These are phyloP conservation scores for human (Homo sapiens) DNA, from an alignment of 2,113 vertebrate species.

Conservation along the genomic window DNA sequence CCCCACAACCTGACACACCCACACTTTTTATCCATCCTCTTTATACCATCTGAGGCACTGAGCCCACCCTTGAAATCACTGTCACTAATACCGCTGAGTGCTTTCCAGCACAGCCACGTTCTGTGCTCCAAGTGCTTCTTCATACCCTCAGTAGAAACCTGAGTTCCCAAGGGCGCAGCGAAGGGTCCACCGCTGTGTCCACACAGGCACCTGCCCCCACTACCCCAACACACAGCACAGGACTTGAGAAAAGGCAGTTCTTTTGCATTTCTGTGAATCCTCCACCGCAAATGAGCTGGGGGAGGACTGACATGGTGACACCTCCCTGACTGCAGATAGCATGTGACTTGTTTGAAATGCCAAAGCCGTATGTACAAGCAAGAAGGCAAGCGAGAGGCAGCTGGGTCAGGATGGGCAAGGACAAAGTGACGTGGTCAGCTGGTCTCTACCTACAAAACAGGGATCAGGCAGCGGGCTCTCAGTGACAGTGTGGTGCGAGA, in stretches of 20 bases:
- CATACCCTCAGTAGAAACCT: neutral
- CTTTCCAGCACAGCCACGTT: neutral
- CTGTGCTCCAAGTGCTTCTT: neutral
- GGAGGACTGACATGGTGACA: constrained; percentile 42
- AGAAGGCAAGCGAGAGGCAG: neutral
- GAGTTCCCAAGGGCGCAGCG: neutral
- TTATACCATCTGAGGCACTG: neutral
- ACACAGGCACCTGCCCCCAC: neutral
- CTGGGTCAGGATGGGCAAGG: neutral
- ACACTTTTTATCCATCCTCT: neutral
- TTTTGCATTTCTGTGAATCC: neutral
- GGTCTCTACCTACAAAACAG: neutral
- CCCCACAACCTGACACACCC: neutral
- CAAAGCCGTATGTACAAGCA: neutral
- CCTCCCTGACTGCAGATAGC: constrained; percentile 59
- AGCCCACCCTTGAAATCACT: neutral
- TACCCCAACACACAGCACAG: neutral
- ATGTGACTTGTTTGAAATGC: constrained; percentile 53
- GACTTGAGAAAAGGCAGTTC: neutral
- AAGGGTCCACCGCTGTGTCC: neutral
- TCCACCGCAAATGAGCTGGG: constrained; percentile 22
- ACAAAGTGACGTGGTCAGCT: neutral
- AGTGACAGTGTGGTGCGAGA: neutral
- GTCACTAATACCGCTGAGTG: neutral
- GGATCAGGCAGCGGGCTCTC: neutral